phyloP scores from a whole-genome alignment of 2,888 invertebrate genomes.

The Candidula unifasciata region DNA sequence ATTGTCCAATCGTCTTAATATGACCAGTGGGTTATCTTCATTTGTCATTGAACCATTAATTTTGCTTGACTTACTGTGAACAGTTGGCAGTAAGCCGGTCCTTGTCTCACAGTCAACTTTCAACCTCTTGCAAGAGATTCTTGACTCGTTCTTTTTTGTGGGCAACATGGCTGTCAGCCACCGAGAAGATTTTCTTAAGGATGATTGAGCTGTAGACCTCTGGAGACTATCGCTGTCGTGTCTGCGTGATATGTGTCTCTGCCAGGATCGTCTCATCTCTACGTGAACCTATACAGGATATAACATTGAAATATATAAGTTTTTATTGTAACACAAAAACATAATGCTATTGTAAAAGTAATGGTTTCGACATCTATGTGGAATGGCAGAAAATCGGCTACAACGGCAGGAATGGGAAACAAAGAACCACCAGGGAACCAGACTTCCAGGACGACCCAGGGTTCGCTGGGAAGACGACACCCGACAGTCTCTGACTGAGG shows the following conservation, averaged over 20 bases:
- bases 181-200: not conserved
- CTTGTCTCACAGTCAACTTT: not conserved
- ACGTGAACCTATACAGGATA: slow-evolving; percentile 70
- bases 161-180: not conserved
- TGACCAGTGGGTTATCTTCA: not conserved
- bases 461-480: too few species aligned
- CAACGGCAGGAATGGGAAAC: too few species aligned
- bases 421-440: too few species aligned
- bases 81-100: not conserved
- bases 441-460: too few species aligned
- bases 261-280: slow-evolving; percentile 54
- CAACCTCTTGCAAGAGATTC: not conserved
- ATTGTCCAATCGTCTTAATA: not conserved
- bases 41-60: not conserved
- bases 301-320: not conserved
- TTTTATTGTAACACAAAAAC: too few species aligned
- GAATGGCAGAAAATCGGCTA: too few species aligned
- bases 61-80: not conserved
- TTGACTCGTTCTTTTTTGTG: not conserved
- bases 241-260: slow-evolving; percentile 50
- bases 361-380: too few species aligned
- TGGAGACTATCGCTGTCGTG: slow-evolving; percentile 50
- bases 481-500: too few species aligned
- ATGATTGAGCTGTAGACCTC: slow-evolving; percentile 30
- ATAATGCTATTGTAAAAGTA: too few species aligned